These are phyloP conservation scores for Zaprionus ornatus DNA, from an alignment of 1,140 invertebrate species.

Conservation along the genomic window DNA sequence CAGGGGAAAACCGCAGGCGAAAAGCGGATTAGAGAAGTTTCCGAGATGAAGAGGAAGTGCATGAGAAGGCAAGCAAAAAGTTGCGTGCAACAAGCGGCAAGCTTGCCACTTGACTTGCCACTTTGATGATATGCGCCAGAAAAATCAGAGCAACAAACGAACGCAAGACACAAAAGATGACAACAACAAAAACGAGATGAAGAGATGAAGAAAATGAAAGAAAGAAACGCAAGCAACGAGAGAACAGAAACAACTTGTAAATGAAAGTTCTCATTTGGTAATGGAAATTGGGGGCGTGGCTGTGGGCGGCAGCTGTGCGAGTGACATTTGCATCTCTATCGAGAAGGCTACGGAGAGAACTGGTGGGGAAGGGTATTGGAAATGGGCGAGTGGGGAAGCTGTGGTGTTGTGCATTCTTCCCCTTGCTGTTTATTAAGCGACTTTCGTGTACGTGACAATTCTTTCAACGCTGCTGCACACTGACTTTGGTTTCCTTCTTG, in stretches of 20 bases:
- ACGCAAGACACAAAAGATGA: constrained; percentile 1
- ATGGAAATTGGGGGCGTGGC: constrained; percentile 42
- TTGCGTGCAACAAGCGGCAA: constrained; percentile 41
- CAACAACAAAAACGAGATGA: background rate
- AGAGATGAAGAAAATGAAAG: constrained; percentile 11
- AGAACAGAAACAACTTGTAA: constrained; percentile 24
- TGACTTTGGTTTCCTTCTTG: constrained; percentile 1
- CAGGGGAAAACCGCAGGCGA: constrained; percentile 39
- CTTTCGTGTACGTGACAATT: constrained; percentile 56
- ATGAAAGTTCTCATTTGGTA: constrained; percentile 35
- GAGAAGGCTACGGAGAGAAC: background rate
- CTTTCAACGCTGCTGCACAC: constrained; percentile 38
- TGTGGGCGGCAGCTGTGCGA: constrained; percentile 10
- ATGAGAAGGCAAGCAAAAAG: constrained; percentile 9
- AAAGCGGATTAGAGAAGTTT: constrained; percentile 46
- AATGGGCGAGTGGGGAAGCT: no score
- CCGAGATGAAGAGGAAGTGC: background rate
- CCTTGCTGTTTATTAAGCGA: constrained; percentile 43
- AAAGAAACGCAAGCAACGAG: background rate
- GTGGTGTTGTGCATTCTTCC: background rate
- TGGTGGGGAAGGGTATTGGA: no score
- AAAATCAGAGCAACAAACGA: constrained; percentile 32
- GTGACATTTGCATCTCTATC: constrained; percentile 53
- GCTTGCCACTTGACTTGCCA: constrained; percentile 26
- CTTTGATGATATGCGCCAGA: constrained; percentile 14